These are phyloP conservation scores for Platycheirus rosarum DNA, from an alignment of 2,888 invertebrate species.

Conservation along the genomic window DNA sequence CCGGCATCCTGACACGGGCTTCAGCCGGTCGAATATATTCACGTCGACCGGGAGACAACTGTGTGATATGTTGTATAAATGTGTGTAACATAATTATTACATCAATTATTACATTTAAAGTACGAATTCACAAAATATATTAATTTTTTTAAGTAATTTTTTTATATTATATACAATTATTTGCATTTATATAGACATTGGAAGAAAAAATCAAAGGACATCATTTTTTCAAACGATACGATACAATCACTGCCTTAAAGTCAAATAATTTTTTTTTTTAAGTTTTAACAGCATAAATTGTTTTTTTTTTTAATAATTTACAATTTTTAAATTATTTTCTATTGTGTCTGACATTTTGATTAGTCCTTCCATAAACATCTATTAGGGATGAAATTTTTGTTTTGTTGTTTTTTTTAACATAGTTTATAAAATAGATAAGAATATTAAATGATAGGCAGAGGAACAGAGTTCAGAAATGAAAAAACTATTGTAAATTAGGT, in stretches of 20 bases:
- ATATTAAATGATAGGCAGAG: conserved; percentile 44
- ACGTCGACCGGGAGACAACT: conserved; percentile 96
- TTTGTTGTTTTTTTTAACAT: not conserved
- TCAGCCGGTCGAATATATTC: conserved; percentile 95
- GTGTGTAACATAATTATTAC: conserved; percentile 63
- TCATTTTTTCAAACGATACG: conserved; percentile 74
- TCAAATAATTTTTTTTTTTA: conserved; percentile 68
- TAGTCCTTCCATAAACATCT: conserved; percentile 54
- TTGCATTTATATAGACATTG: conserved; percentile 26
- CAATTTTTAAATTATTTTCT: not conserved
- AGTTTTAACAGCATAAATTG: conserved; percentile 27
- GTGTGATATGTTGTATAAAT: conserved; percentile 86
- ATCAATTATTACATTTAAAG: conserved; percentile 65
- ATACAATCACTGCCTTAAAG: conserved; percentile 80
- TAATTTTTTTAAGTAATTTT: conserved; percentile 33
- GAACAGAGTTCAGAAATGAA: conserved; percentile 49
- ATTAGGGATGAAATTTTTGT: conserved; percentile 6
- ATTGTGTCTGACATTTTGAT: conserved; percentile 23
- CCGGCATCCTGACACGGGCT: conserved; percentile 93
- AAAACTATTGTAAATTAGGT: conserved; percentile 82
- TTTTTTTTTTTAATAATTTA: conserved; percentile 16
- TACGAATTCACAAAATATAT: conserved; percentile 42
- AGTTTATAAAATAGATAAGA: conserved; percentile 37
- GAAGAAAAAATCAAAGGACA: conserved; percentile 39
- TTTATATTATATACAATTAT: conserved; percentile 23